A percentile compares a stretch with the other conserved stretches of the same genome.
These are phyloP conservation scores for Trisateles emortualis DNA, from an alignment of 2,888 invertebrate genomes.

Conservation along the genomic window DNA sequence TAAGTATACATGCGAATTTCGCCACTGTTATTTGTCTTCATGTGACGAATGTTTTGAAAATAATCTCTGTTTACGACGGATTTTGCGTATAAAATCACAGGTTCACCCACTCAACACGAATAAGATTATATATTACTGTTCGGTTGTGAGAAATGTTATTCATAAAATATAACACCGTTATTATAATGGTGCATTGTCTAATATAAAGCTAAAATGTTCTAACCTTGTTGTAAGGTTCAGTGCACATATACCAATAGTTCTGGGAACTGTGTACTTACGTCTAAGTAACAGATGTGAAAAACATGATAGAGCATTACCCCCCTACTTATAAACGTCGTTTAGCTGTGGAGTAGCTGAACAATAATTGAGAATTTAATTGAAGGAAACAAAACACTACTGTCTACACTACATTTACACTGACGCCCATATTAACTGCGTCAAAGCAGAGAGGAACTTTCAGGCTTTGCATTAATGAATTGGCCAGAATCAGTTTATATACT, in stretches of 20 bases:
- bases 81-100: conserved; percentile 17
- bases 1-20: conserved; percentile 49
- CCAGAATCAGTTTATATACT: too few relatives aligned
- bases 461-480: too few relatives aligned
- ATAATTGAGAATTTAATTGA: too few relatives aligned
- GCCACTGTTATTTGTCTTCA: conserved; percentile 48
- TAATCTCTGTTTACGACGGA: conserved; percentile 17
- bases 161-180: conserved; percentile 15
- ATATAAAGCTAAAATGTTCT: conserved; percentile 9
- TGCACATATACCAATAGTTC: conserved; percentile 7
- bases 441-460: too few relatives aligned
- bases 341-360: neutral
- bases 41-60: conserved; percentile 35
- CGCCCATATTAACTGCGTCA: too few relatives aligned
- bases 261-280: neutral
- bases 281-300: conserved; percentile 4
- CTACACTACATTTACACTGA: too few relatives aligned
- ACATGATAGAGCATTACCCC: neutral
- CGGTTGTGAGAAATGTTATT: conserved; percentile 18
- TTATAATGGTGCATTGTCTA: conserved; percentile 28
- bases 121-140: conserved; percentile 8
- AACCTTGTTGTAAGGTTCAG: conserved; percentile 8
- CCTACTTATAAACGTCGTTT: neutral
- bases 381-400: too few relatives aligned
- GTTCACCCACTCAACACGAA: conserved; percentile 6